Conservation (phyloP, 2,888 invertebrate genomes). For the Melipona beecheii region DNA sequence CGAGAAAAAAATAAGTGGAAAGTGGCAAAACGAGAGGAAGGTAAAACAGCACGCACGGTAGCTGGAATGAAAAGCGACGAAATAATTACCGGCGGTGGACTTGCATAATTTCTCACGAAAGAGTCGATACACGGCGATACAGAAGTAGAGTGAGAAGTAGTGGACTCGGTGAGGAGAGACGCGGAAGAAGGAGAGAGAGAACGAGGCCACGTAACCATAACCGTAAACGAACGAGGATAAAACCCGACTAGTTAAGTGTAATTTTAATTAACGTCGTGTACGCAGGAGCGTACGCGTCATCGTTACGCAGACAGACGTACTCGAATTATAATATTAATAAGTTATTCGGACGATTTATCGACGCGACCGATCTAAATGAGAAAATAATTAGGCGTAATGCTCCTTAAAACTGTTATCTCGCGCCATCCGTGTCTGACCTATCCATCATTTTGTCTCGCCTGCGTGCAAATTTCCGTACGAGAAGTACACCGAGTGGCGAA, state of each 20-base stretch:
- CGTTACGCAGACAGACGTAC: not conserved
- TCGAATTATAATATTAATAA: constrained; percentile 28
- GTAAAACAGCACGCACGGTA: constrained; percentile 38
- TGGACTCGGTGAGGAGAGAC: not conserved
- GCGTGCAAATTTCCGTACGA: not conserved
- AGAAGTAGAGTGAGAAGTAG: not conserved
- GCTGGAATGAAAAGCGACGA: constrained; percentile 49
- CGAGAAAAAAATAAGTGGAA: not conserved
- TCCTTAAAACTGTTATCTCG: constrained; percentile 16
- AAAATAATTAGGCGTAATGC: constrained; percentile 32
- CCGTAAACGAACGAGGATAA: not conserved
- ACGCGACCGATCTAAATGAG: constrained; percentile 12
- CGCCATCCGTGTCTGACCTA: not conserved
- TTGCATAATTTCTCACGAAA: constrained; percentile 68
- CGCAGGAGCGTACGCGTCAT: not conserved
- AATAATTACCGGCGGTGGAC: constrained; percentile 63
- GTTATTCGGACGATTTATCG: constrained; percentile 21
- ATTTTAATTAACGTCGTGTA: constrained; percentile 38
- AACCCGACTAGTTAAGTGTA: not conserved
- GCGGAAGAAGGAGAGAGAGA: not conserved
- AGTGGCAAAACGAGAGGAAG: not conserved
- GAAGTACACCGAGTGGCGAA: not conserved
- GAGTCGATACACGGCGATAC: constrained; percentile 28
- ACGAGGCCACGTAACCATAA: not conserved
- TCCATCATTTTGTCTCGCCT: not conserved